phyloP scores from a whole-genome alignment of 2,888 invertebrate genomes.

The Cantharis nigra region DNA sequence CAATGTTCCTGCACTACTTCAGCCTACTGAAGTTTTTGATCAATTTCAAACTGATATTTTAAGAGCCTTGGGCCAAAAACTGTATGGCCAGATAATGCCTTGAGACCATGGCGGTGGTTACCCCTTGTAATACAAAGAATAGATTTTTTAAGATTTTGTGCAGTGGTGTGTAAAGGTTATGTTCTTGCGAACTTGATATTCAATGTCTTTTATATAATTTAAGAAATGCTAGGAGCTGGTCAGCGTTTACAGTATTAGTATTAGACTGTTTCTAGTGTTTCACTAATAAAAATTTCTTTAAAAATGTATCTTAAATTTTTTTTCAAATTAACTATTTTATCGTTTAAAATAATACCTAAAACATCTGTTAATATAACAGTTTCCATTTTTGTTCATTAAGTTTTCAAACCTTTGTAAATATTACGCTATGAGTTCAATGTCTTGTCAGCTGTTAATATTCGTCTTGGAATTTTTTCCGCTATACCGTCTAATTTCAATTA shows the following conservation, averaged over 20 bases:
- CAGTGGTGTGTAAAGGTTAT: not conserved
- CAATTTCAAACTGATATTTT: not conserved
- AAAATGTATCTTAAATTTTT: not conserved
- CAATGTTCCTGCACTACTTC: too few relatives aligned
- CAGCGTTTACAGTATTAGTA: not conserved
- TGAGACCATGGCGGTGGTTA: not conserved
- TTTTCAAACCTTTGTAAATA: not conserved
- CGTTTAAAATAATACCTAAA: not conserved
- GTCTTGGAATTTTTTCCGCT: not conserved
- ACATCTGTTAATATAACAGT: not conserved
- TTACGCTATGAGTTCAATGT: not conserved
- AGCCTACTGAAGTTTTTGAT: too few relatives aligned
- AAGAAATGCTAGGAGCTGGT: not conserved
- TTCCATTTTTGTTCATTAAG: not conserved
- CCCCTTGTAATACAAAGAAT: not conserved
- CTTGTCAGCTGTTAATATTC: not conserved
- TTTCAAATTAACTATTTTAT: not conserved
- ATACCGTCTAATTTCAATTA: not conserved
- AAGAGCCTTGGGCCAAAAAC: not conserved
- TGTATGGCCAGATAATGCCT: too few relatives aligned
- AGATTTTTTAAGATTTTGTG: not conserved
- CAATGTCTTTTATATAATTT: not conserved
- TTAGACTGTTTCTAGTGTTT: not conserved
- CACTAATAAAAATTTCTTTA: not conserved
- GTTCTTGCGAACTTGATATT: not conserved